phyloP scores from a whole-genome alignment of 2,113 vertebrate genomes.

The Synodontis membranacea region DNA sequence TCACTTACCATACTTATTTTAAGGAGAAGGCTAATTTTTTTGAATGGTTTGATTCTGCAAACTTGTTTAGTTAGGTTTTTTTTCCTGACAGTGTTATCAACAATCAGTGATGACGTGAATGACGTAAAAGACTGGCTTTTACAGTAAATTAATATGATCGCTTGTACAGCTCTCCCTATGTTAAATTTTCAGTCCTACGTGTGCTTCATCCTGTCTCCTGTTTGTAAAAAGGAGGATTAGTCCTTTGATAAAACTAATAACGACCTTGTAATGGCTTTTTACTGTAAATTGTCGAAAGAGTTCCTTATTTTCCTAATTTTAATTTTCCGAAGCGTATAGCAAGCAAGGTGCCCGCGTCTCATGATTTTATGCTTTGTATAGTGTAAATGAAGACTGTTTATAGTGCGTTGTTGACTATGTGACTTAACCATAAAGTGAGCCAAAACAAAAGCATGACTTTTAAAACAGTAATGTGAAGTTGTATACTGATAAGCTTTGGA shows the following conservation, averaged over 20 bases:
- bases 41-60: slow-evolving; percentile 80
- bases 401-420: not conserved
- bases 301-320: slow-evolving; percentile 34
- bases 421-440: not conserved
- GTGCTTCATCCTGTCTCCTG: slow-evolving; percentile 27
- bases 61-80: slow-evolving; percentile 64
- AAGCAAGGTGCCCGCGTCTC: slow-evolving; percentile 13
- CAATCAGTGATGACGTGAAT: slow-evolving; percentile 42
- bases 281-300: slow-evolving; percentile 19
- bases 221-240: slow-evolving; percentile 3
- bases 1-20: slow-evolving; percentile 56
- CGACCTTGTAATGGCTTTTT: slow-evolving; percentile 29
- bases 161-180: slow-evolving; percentile 6
- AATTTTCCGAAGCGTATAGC: slow-evolving; percentile 34
- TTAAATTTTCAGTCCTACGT: slow-evolving; percentile 27
- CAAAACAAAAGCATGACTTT: slow-evolving; percentile 18
- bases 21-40: slow-evolving; percentile 68
- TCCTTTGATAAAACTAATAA: slow-evolving; percentile 31
- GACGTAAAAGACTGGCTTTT: slow-evolving; percentile 27
- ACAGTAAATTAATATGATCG: slow-evolving; percentile 39
- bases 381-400: slow-evolving; percentile 41
- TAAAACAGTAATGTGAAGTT: slow-evolving; percentile 22
- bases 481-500: not conserved
- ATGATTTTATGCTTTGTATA: slow-evolving; percentile 34
- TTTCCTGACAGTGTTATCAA: slow-evolving; percentile 47